A percentile compares a stretch with the other conserved stretches of the same genome.
Evolutionary conservation across 2,113 vertebrate genomes (phyloP).

Genomic region (Amphilophus citrinellus): DNA sequence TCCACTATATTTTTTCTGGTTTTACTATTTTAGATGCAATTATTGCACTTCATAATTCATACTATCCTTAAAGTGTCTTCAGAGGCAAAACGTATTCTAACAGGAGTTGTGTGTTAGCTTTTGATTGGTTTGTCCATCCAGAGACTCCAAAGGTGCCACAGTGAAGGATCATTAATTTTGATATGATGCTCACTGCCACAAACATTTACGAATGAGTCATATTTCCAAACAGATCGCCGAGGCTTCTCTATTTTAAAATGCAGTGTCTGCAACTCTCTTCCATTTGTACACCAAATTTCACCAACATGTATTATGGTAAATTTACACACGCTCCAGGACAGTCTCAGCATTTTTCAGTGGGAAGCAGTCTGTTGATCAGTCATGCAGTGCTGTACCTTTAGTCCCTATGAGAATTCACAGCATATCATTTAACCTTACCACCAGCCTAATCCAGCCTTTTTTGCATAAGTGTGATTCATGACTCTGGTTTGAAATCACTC

Average conservation of each 20-base stretch:
- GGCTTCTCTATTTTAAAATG: neutral
- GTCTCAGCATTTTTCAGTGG: neutral
- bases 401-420: slow-evolving; percentile 15
- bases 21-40: neutral
- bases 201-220: slow-evolving; percentile 4
- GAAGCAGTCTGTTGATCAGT: slow-evolving; percentile 25
- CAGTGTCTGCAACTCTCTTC: neutral
- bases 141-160: slow-evolving; percentile 3
- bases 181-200: neutral
- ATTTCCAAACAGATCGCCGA: neutral
- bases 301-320: neutral
- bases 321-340: neutral
- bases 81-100: slow-evolving; percentile 15
- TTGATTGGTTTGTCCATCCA: slow-evolving; percentile 14
- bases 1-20: neutral
- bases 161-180: slow-evolving; percentile 29
- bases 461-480: slow-evolving; percentile 15
- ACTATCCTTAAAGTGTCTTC: neutral
- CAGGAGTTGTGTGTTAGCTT: slow-evolving; percentile 1
- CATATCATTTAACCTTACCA: slow-evolving; percentile 29
- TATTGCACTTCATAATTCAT: too few relatives aligned
- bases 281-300: slow-evolving; percentile 5
- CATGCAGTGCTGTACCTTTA: neutral
- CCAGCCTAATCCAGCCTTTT: neutral
- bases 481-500: slow-evolving; percentile 18